Evolutionary conservation across 2,113 vertebrate genomes (phyloP), one percentile per base, ranked within the genome.

Genomic region (Talpa occidentalis): DNA sequence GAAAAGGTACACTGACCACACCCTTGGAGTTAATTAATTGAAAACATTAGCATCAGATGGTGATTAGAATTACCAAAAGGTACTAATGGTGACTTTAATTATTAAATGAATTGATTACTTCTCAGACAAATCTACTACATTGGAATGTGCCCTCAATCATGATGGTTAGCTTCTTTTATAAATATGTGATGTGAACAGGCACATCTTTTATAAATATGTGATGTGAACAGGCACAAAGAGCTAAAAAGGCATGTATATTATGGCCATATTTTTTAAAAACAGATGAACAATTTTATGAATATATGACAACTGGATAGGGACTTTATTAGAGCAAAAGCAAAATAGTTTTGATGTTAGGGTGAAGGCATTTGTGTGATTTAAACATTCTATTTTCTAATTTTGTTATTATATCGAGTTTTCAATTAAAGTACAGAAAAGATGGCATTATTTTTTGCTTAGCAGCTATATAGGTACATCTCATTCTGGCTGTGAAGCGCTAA

Each of bases 131-230:
- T 69, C 66, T 32, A 80, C 19, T 62, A 6, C 40, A 64, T 74
- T 44, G 86, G 62, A 88, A 81, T 56, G 35, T 44, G 24, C 54
- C 30, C 54, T 69, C 67, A 86, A 49, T 66, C 44, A 70, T 8
- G 1, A 32, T 16, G 32, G 30, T 70, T 70, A 70, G 37, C 26
- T 90, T 54, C n/a, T 3, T 19, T 86, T 64, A 70, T 32, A 91
- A 93, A 92, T 74, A 79, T 3, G 42, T 56, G n/a, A n/a, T n/a
- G 32, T 26, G 40, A 69, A 60, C 21, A 91, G 40, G 40, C 16
- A 80, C n/a, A 70, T 70, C 35, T 56, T 79, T 86, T 64, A 70
- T 32, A 91, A 93, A 92, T 74, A 79, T 3, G 42, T 56, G n/a
- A n/a, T n/a, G 32, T 26, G 40, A 69, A 60, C 21, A 91, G 40